Evolutionary conservation across 2,888 invertebrate species (phyloP), one percentile per base, ranked within the genome.

Genomic region (Helicoverpa assulta): DNA sequence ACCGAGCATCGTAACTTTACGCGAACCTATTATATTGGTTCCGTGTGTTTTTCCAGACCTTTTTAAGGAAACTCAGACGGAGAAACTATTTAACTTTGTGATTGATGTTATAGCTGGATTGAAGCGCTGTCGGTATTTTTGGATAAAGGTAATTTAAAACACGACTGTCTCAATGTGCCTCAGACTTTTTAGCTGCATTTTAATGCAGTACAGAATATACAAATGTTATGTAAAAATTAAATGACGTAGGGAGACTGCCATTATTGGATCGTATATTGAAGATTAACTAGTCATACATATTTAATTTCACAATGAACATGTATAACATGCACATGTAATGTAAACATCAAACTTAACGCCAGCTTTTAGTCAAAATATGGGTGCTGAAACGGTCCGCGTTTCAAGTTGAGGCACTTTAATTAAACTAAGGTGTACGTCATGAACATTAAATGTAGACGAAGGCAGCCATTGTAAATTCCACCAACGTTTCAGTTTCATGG

Each of bases 401-500:
- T 84, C 78, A 80, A 83, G 80, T 85, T 75, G 84, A 87, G 85
- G 90, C 91, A 93, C 93, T 94, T 94, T 95, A 95, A 95, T 95
- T 95, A 94, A 95, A 94, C 89, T 91, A 91, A 94, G 92, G 91
- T 91, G 91, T 92, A 92, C 94, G 94, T 93, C 92, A 90, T 91
- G 89, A 89, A 90, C 94, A 91, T 95, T 94, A 95, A 95, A 94
- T 92, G 95, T 94, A 93, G 93, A 92, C 91, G 91, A 88, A 88
- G 91, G 89, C 90, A 88, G 91, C 93, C 92, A 95, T 95, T 95
- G 95, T 94, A 94, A 94, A 95, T 95, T 95, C 95, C 92, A 86
- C 88, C 91, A 87, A 85, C 94, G 95, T 94, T 94, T 94, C 94
- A 94, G 93, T 95, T 96, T 95, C 95, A 95, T 95, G 90, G 92